Conservation (phyloP, 2,888 invertebrate species). For the Yponomeuta evonymella region DNA sequence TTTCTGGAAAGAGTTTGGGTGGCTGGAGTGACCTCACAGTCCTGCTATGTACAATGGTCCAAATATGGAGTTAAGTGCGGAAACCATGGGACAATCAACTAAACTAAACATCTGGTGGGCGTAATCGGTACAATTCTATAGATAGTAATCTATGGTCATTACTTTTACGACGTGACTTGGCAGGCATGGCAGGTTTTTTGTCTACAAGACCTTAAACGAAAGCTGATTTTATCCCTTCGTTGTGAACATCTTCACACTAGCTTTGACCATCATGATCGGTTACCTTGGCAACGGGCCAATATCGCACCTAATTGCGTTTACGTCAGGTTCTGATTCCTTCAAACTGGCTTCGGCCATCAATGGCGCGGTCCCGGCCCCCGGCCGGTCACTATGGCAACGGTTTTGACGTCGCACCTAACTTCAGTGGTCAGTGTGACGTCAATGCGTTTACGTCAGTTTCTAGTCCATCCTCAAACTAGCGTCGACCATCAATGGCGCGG, state of each 20-base stretch:
- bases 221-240: too few relatives aligned
- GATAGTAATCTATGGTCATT: too few relatives aligned
- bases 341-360: constrained; percentile 87
- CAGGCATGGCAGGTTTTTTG: constrained; percentile 84
- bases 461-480: constrained; percentile 36
- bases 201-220: too few relatives aligned
- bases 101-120: too few relatives aligned
- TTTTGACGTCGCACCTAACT: constrained; percentile 91
- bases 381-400: constrained; percentile 91
- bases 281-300: constrained; percentile 89
- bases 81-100: too few relatives aligned
- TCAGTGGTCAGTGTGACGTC: constrained; percentile 78
- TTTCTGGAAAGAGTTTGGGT: too few relatives aligned
- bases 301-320: constrained; percentile 82
- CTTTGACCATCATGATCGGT: constrained; percentile 88
- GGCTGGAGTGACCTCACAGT: too few relatives aligned
- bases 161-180: constrained; percentile 33
- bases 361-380: constrained; percentile 88
- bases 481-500: background rate
- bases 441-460: background rate
- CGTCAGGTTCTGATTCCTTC: constrained; percentile 50
- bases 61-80: too few relatives aligned
- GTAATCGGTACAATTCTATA: too few relatives aligned
- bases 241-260: constrained; percentile 85
- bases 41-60: too few relatives aligned